phyloP scores from a whole-genome alignment of 1,140 invertebrate genomes.

The Melipona quadrifasciata region DNA sequence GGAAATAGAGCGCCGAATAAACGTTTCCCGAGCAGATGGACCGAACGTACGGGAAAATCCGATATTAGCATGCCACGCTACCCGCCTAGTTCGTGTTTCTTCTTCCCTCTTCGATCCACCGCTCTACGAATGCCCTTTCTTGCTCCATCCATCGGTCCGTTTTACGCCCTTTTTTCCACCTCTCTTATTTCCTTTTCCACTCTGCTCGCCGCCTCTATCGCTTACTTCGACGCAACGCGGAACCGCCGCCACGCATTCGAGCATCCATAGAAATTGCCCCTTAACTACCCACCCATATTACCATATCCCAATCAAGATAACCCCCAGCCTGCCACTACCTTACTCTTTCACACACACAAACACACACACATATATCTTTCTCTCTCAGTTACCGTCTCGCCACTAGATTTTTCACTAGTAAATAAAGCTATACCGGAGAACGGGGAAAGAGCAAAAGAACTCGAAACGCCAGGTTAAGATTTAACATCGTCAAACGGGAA shows the following conservation, averaged over 20 bases:
- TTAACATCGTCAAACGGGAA: background rate
- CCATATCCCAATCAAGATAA: constrained; percentile 69
- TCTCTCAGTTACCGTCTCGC: background rate
- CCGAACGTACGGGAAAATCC: constrained; percentile 66
- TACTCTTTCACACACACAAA: constrained; percentile 9
- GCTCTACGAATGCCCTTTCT: background rate
- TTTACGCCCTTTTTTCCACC: background rate
- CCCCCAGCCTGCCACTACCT: constrained; percentile 30
- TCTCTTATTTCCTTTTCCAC: constrained; percentile 31
- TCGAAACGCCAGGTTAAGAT: background rate
- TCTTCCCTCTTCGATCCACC: constrained; percentile 52
- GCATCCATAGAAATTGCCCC: constrained; percentile 67
- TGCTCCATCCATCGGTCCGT: constrained; percentile 10
- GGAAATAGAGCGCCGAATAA: constrained; percentile 67
- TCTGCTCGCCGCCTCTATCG: constrained; percentile 24
- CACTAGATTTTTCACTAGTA: constrained; percentile 45
- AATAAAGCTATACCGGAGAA: constrained; percentile 21
- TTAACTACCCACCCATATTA: constrained; percentile 60
- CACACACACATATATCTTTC: background rate
- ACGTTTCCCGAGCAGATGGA: constrained; percentile 65
- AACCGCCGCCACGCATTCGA: constrained; percentile 51
- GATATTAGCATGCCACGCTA: constrained; percentile 68
- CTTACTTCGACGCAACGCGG: constrained; percentile 34
- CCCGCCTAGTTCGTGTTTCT: constrained; percentile 71
- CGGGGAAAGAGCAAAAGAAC: background rate